Evolutionary conservation across 2,888 invertebrate species (phyloP).

Genomic region (Horisme vitalbata): DNA sequence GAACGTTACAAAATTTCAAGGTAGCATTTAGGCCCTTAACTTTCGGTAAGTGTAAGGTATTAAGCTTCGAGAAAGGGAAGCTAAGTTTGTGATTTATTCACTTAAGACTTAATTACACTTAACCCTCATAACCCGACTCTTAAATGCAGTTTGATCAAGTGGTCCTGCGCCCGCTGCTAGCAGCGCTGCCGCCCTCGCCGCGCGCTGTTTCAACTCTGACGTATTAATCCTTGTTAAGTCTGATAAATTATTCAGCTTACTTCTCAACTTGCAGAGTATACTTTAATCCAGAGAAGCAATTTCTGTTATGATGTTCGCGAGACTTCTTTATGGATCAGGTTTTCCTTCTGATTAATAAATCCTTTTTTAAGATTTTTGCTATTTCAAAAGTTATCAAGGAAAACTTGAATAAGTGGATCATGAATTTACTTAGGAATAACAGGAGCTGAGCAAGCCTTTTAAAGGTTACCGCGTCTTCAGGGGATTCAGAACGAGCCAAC

Average conservation of each 20-base stretch:
- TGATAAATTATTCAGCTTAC: conserved; percentile 68
- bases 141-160: conserved; percentile 32
- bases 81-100: conserved; percentile 17
- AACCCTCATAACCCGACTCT: conserved; percentile 21
- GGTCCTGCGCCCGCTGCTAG: conserved; percentile 10
- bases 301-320: neutral
- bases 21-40: no score
- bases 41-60: no score
- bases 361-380: no score
- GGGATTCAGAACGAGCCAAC: conserved; percentile 31
- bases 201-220: conserved; percentile 60
- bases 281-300: conserved; percentile 7
- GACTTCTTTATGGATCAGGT: no score
- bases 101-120: conserved; percentile 27
- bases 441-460: no score
- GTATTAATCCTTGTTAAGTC: conserved; percentile 70
- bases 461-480: conserved; percentile 25
- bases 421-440: no score
- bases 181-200: conserved; percentile 25
- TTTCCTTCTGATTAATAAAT: no score
- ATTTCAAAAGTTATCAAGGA: no score
- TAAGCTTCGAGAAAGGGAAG: conserved; percentile 10
- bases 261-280: conserved; percentile 19
- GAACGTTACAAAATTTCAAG: no score
- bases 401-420: no score